A percentile compares a stretch with the other conserved stretches of the same genome.
phyloP scores from a whole-genome alignment of 2,797 vertebrate species.

The Sebastes iracundus region DNA sequence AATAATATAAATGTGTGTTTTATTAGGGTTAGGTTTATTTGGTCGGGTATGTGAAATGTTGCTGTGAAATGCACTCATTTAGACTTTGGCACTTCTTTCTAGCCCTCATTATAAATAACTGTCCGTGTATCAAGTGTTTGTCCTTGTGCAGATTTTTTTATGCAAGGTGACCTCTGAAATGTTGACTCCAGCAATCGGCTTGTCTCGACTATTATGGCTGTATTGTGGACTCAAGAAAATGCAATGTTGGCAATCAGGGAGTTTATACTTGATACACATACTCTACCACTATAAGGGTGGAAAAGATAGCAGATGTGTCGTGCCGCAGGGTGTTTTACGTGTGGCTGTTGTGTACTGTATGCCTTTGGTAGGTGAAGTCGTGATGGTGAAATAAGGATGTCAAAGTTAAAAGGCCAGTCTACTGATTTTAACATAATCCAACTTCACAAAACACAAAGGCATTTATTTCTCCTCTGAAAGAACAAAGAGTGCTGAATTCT shows the following conservation, averaged over 20 bases:
- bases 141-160: background rate
- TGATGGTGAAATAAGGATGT: background rate
- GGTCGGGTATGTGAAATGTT: background rate
- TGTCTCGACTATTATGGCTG: constrained; percentile 15
- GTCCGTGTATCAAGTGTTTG: background rate
- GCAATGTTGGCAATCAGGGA: constrained; percentile 49
- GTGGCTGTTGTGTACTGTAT: background rate
- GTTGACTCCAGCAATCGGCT: constrained; percentile 21
- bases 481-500: constrained; percentile 20
- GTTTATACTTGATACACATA: constrained; percentile 69
- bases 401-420: background rate
- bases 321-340: background rate
- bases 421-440: constrained; percentile 1
- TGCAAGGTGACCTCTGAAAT: constrained; percentile 59
- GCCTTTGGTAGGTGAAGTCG: background rate
- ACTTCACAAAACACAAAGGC: constrained; percentile 15
- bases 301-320: constrained; percentile 26
- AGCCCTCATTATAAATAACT: background rate
- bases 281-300: constrained; percentile 51
- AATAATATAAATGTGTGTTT: background rate
- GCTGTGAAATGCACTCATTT: background rate
- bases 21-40: background rate
- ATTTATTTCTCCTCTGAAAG: background rate
- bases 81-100: background rate
- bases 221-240: constrained; percentile 43